These are phyloP conservation scores for Netelia melanura DNA, from an alignment of 2,888 invertebrate genomes.

Conservation along the genomic window DNA sequence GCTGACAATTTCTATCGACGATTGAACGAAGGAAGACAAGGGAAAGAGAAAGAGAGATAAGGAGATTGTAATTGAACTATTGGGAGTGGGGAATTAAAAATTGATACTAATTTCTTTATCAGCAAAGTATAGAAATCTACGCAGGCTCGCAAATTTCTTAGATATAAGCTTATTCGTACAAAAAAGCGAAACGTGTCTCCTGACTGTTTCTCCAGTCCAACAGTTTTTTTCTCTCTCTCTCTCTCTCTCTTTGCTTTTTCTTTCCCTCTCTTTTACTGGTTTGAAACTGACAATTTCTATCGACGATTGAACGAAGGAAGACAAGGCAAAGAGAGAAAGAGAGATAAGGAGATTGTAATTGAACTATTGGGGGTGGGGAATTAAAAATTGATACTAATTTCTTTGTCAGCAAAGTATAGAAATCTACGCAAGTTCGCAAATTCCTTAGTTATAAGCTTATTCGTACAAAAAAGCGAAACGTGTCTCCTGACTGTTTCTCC, in stretches of 20 bases:
- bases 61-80: not conserved
- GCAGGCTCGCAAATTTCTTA: slow-evolving; percentile 43
- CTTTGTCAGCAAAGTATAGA: slow-evolving; percentile 64
- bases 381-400: slow-evolving; percentile 63
- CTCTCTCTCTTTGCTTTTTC: not conserved
- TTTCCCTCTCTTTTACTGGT: not conserved
- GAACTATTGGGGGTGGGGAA: not conserved
- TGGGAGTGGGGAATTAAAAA: slow-evolving; percentile 47
- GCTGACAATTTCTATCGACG: slow-evolving; percentile 28
- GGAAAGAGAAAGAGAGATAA: not conserved
- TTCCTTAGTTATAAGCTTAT: slow-evolving; percentile 23
- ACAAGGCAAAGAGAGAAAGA: not conserved
- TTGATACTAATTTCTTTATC: slow-evolving; percentile 63
- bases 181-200: slow-evolving; percentile 39
- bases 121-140: slow-evolving; percentile 56
- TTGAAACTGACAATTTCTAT: slow-evolving; percentile 28
- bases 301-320: slow-evolving; percentile 9
- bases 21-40: not conserved
- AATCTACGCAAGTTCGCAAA: slow-evolving; percentile 38
- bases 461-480: slow-evolving; percentile 31
- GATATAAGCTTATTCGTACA: slow-evolving; percentile 9
- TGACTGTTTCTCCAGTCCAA: not conserved
- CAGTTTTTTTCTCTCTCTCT: not conserved
- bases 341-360: not conserved
- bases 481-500: slow-evolving; percentile 17